phyloP scores from a whole-genome alignment of 2,888 invertebrate genomes.

The Stenolophus ochropezus region DNA sequence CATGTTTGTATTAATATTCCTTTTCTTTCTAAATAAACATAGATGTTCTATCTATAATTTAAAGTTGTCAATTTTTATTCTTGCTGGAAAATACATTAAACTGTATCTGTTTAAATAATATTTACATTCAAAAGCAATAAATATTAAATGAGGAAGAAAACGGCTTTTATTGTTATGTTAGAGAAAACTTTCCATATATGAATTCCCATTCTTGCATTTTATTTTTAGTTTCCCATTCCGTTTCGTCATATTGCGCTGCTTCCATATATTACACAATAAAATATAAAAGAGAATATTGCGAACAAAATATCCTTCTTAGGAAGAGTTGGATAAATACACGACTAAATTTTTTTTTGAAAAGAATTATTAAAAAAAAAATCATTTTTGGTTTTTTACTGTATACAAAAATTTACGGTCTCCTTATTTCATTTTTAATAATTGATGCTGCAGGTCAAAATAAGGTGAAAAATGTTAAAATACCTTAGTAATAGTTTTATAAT shows the following conservation, averaged over 20 bases:
- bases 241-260: slow-evolving; percentile 2
- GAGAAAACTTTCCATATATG: slow-evolving; percentile 1
- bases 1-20: too few relatives aligned
- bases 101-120: neutral
- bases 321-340: neutral
- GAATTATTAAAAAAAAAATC: too few relatives aligned
- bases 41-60: too few relatives aligned
- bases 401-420: too few relatives aligned
- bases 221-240: neutral
- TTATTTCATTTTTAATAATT: too few relatives aligned
- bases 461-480: too few relatives aligned
- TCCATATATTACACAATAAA: slow-evolving; percentile 10
- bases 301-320: neutral
- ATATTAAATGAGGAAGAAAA: neutral
- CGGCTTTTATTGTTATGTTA: neutral
- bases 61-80: neutral
- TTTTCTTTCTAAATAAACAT: too few relatives aligned
- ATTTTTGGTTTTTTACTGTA: too few relatives aligned
- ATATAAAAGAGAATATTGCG: slow-evolving; percentile 19
- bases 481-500: too few relatives aligned
- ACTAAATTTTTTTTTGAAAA: too few relatives aligned
- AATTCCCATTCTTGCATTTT: neutral
- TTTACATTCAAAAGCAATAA: neutral
- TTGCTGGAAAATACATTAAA: neutral
- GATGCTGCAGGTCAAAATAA: too few relatives aligned